Conservation (phyloP, 2,113 vertebrate genomes). For the Bothrops jararaca region DNA sequence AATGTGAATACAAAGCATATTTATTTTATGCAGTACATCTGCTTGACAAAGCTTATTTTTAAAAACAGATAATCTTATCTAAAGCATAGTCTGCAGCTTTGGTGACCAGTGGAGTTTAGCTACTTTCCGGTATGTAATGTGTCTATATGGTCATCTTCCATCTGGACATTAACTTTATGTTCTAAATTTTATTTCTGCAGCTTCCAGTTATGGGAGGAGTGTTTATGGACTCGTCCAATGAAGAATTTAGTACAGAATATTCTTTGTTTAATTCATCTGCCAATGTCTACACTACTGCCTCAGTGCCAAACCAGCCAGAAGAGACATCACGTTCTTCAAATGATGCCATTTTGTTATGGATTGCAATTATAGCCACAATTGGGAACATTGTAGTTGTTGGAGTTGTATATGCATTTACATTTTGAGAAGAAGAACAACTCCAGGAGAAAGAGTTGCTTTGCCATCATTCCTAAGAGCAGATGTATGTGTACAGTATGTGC, state of each 20-base stretch:
- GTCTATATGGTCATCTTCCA: neutral
- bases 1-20: neutral
- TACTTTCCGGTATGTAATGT: neutral
- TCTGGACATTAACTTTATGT: conserved; percentile 6
- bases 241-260: conserved; percentile 93
- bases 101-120: neutral
- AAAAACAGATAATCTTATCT: neutral
- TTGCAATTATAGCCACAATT: conserved; percentile 94
- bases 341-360: conserved; percentile 95
- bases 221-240: conserved; percentile 96
- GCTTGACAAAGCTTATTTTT: neutral
- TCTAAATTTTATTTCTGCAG: conserved; percentile 68
- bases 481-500: conserved; percentile 14
- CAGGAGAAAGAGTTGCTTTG: conserved; percentile 24
- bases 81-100: neutral
- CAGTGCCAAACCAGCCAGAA: conserved; percentile 78
- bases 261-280: conserved; percentile 95
- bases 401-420: conserved; percentile 94
- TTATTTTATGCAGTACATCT: neutral
- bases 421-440: conserved; percentile 72
- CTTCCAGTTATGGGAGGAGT: conserved; percentile 96
- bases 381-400: conserved; percentile 98
- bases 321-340: conserved; percentile 86
- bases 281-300: conserved; percentile 83
- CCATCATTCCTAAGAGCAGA: conserved; percentile 22